These are phyloP conservation scores for Lacerta agilis DNA, from an alignment of 2,797 vertebrate species.

Conservation along the genomic window DNA sequence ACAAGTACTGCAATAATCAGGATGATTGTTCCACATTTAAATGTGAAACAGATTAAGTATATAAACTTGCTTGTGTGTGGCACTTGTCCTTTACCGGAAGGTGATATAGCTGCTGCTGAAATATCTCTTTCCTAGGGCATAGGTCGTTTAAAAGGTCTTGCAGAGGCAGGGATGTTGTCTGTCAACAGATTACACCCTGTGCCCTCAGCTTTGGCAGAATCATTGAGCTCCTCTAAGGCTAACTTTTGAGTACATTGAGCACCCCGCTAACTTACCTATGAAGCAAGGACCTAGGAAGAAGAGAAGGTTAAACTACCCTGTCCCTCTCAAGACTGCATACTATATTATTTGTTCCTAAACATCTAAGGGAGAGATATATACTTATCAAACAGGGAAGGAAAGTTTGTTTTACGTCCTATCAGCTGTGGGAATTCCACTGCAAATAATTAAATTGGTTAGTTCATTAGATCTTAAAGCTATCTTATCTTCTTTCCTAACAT, in stretches of 20 bases:
- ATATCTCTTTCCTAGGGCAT: not conserved
- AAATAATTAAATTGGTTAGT: not conserved
- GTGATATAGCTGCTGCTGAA: not conserved
- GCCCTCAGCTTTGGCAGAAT: not conserved
- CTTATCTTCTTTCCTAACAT: constrained; percentile 36
- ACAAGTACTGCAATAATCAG: not conserved
- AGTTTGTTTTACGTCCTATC: not conserved
- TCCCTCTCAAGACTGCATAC: not conserved
- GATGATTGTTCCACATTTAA: not conserved
- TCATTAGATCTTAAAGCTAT: not conserved
- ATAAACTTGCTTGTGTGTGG: not conserved
- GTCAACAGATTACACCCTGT: not conserved
- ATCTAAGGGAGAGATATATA: not conserved
- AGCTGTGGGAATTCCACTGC: not conserved
- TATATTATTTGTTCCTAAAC: not conserved
- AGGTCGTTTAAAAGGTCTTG: not conserved
- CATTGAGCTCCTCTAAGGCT: not conserved
- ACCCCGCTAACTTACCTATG: not conserved
- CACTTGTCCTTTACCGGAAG: not conserved
- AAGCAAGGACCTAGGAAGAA: not conserved
- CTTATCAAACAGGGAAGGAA: not conserved
- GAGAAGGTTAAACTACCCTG: not conserved
- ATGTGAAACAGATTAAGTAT: not conserved
- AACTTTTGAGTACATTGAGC: not conserved
- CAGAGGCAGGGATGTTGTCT: not conserved